These are phyloP conservation scores for Papilio aristodemus DNA, from an alignment of 1,140 invertebrate genomes.

Conservation along the genomic window DNA sequence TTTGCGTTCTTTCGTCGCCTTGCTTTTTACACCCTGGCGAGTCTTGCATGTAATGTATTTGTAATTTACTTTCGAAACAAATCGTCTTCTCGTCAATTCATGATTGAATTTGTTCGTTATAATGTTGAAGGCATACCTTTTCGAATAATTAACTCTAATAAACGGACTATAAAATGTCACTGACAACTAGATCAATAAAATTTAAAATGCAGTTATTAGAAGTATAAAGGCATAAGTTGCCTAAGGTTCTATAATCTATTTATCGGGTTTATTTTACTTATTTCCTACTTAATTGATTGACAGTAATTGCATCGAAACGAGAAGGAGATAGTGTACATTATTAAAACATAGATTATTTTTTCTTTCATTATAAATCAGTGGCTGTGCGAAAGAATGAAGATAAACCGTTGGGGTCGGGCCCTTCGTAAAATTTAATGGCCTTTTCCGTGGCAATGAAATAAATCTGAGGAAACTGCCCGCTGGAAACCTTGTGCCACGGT, in stretches of 20 bases:
- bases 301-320: too few species aligned
- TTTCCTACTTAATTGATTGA: too few species aligned
- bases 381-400: constrained; percentile 15
- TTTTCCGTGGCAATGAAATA: constrained; percentile 22
- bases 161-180: neutral
- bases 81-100: neutral
- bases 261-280: too few species aligned
- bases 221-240: too few species aligned
- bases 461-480: constrained; percentile 18
- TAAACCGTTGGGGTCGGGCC: constrained; percentile 12
- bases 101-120: neutral
- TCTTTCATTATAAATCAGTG: constrained; percentile 15
- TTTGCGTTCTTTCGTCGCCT: too few species aligned
- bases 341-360: constrained; percentile 9
- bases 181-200: too few species aligned
- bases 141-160: neutral
- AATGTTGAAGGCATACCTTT: neutral
- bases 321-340: neutral
- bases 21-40: too few species aligned
- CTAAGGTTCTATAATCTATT: too few species aligned
- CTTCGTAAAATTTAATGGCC: constrained; percentile 19
- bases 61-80: too few species aligned
- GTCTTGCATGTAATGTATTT: too few species aligned
- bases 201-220: too few species aligned
- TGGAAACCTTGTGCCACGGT: neutral